Base-by-base conservation (phyloP, 2,797 vertebrate species). In the Meriones psammophilus region DNA sequence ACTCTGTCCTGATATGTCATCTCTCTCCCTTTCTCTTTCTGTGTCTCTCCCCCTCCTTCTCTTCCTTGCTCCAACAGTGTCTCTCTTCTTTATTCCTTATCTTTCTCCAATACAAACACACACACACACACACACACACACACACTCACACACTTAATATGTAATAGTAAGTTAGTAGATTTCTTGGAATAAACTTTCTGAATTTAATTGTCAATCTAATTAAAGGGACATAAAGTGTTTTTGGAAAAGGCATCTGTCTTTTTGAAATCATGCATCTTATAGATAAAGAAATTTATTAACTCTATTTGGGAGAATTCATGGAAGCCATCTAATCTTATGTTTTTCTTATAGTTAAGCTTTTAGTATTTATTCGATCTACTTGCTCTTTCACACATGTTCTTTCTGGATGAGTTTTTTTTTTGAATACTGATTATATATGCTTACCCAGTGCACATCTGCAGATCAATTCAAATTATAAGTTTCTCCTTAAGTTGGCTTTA, bases 361-460 rank as follows among this genome's bases (percentile, higher is more conserved):
- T 71, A 71, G 30, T 73, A 93, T 80, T 80, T 42, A 88, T 73
- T 54, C 22, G 36, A 93, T 93, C 30, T 73, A 39, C 39, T 54
- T 8, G 50, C 39, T 39, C 7, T 30, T 62, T 36, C 66, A 73
- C 33, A 93, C 13, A 54, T 73, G 80, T 79, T 62, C 17, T 14
- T 73, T 28, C 13, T 64, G 42, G 9, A 39, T 64, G 56, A 28
- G 20, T 9, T 60, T 79, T 69, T 9, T 60, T 79, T 69, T 18
- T 42, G 14, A 54, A 64, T 39, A 20, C 12, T 33, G 14, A 91
- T 73, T 91, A 28, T 9, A 58, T 64, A 33, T 87, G 54, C 42
- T 73, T 74, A 79, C 7, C 50, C 7, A 54, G 9, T 36, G 8
- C 30, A 36, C 2, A 80, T 5, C 20, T 39, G 17, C 13, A 64